Base-by-base conservation (phyloP, 2,113 vertebrate species). In the Dunckerocampus dactyliophorus region DNA sequence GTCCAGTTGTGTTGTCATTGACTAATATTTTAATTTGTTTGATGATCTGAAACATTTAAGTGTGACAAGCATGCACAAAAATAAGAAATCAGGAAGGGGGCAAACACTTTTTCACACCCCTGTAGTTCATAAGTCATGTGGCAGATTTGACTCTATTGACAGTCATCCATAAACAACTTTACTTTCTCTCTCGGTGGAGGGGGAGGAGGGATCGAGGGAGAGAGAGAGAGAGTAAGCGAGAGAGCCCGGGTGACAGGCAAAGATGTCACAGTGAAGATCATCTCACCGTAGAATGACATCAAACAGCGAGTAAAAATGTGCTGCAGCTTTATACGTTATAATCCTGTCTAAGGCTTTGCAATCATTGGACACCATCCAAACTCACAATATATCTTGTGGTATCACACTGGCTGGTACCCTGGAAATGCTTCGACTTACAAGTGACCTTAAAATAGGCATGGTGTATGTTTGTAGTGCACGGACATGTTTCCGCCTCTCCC, bases 371-470 rank as follows among this genome's bases (percentile, higher is more conserved):
- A 46, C 53, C 49, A 59, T 79, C 72, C 82, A 82, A 82, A 72
- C 78, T 77, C 63, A 74, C 66, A 77, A 77, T 34, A 34, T 85
- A 83, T 87, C 71, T 70, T 58, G 59, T 62, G 71, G 63, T 83
- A 82, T 84, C 75, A 62, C 47, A 19, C 68, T 68, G 71, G 50
- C 72, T 65, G 80, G 57, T 75, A 79, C 75, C 69, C 69, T 66
- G 70, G 65, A 61, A 75, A 85, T 62, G 57, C 72, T 63, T 59
- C 71, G 80, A 85, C 84, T 85, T 77, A 81, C 76, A 81, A 87
- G 75, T 83, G 73, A 77, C 75, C 89, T 83, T 89, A 88, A 89
- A 89, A 90, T 90, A 91, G 89, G 69, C 69, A 34, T 71, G 60
- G 63, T 80, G 77, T 80, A 70, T 82, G 83, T 88, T 86, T 89